Percentiles rank a stretch among this genome's conserved stretches.
phyloP scores from a whole-genome alignment of 2,888 invertebrate genomes.

The Cheilosia vernalis region DNA sequence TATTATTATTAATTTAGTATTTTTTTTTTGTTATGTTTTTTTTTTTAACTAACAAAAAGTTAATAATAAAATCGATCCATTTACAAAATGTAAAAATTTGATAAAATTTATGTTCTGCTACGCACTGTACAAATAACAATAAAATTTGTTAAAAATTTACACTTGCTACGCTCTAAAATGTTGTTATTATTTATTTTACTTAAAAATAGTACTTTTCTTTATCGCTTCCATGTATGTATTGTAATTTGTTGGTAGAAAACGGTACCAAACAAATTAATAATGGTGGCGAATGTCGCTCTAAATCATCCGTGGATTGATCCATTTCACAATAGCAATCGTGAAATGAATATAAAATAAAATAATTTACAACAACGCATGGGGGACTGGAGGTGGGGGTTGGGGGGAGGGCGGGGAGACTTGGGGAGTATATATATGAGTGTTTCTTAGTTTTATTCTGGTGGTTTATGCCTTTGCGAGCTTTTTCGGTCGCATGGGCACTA shows the following conservation, averaged over 20 bases:
- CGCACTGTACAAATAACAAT: constrained; percentile 75
- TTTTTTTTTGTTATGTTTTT: constrained; percentile 50
- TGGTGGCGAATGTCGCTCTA: constrained; percentile 74
- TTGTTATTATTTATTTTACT: constrained; percentile 13
- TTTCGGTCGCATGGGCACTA: constrained; percentile 88
- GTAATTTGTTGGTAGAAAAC: constrained; percentile 61
- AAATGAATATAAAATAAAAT: constrained; percentile 62
- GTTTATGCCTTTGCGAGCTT: constrained; percentile 83
- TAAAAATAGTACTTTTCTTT: constrained; percentile 18
- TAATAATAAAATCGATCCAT: constrained; percentile 83
- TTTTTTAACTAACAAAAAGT: constrained; percentile 76
- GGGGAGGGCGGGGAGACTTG: not conserved
- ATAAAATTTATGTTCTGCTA: constrained; percentile 55
- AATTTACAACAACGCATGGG: constrained; percentile 64
- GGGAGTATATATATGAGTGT: constrained; percentile 25
- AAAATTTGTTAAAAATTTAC: constrained; percentile 68
- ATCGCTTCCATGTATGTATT: constrained; percentile 59
- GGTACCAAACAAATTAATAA: constrained; percentile 60
- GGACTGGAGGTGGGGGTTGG: constrained; percentile 22
- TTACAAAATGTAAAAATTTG: constrained; percentile 80
- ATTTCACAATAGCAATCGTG: constrained; percentile 61
- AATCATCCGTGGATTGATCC: constrained; percentile 68
- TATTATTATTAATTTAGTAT: constrained; percentile 55
- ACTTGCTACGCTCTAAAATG: constrained; percentile 34
- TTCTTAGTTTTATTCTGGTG: constrained; percentile 2